Conservation (phyloP, 2,113 vertebrate genomes). For the Amphilophus citrinellus region DNA sequence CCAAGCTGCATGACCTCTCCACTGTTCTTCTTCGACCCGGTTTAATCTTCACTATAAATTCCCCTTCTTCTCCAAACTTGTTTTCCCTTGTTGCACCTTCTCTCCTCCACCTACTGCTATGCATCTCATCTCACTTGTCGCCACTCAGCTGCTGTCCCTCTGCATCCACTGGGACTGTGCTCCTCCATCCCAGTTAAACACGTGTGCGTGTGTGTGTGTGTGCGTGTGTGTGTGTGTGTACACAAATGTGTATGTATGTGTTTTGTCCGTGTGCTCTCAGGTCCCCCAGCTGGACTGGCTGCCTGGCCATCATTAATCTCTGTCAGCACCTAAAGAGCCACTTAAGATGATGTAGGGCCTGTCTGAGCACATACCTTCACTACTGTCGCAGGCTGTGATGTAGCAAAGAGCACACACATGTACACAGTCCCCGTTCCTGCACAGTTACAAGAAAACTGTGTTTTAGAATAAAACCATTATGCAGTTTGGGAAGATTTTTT, state of each 20-base stretch:
- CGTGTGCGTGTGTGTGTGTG: slow-evolving; percentile 14
- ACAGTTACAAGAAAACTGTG: slow-evolving; percentile 3
- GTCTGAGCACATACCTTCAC: slow-evolving; percentile 82
- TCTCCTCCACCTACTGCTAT: slow-evolving; percentile 13
- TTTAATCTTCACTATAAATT: slow-evolving; percentile 4
- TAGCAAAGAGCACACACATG: slow-evolving; percentile 51
- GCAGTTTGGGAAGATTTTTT: not conserved
- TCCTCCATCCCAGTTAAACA: slow-evolving; percentile 44
- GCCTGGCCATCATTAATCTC: slow-evolving; percentile 82
- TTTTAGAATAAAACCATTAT: slow-evolving; percentile 5
- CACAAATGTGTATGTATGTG: slow-evolving; percentile 28
- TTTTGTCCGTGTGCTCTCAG: slow-evolving; percentile 74
- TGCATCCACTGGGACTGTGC: slow-evolving; percentile 49
- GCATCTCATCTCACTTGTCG: slow-evolving; percentile 43
- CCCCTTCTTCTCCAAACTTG: slow-evolving; percentile 10
- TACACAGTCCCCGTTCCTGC: slow-evolving; percentile 7
- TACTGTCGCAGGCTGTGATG: slow-evolving; percentile 72
- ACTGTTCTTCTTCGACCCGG: not conserved
- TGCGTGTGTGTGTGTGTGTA: not conserved
- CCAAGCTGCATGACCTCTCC: slow-evolving; percentile 9
- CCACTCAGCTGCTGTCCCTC: slow-evolving; percentile 54
- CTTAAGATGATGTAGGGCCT: slow-evolving; percentile 86
- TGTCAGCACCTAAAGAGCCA: slow-evolving; percentile 85
- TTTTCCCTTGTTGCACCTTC: slow-evolving; percentile 3
- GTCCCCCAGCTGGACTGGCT: slow-evolving; percentile 80